Conservation (phyloP, 2,888 invertebrate species). For the Zaprionus obscuricornis region DNA sequence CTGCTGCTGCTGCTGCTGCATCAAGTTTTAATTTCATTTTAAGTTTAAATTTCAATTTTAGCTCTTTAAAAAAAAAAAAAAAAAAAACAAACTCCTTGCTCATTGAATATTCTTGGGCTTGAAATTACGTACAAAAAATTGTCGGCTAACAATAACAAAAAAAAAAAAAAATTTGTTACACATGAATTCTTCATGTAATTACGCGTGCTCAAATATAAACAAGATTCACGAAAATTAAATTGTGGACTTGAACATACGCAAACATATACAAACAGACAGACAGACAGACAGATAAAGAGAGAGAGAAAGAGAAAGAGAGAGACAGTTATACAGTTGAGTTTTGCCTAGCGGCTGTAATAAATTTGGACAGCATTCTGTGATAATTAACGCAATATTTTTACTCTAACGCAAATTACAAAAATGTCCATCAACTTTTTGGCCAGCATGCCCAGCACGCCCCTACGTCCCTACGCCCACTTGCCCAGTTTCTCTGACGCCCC, state of each 20-base stretch:
- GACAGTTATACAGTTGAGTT: background rate
- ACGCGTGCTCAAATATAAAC: conserved; percentile 58
- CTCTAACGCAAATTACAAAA: conserved; percentile 53
- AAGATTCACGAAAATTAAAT: conserved; percentile 56
- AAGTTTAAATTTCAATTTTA: too few species aligned
- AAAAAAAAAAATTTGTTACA: conserved; percentile 35
- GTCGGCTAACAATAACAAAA: conserved; percentile 16
- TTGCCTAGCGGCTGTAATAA: conserved; percentile 31
- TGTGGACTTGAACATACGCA: conserved; percentile 24
- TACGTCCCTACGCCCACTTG: background rate
- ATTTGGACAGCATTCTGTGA: conserved; percentile 50
- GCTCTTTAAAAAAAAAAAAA: conserved; percentile 14
- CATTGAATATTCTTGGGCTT: conserved; percentile 1
- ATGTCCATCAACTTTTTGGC: conserved; percentile 30
- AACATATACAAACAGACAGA: conserved; percentile 13
- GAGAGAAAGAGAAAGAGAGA: background rate
- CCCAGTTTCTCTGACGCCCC: background rate
- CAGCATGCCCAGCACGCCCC: background rate
- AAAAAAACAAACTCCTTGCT: too few species aligned
- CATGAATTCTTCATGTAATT: conserved; percentile 71
- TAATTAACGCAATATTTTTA: conserved; percentile 71
- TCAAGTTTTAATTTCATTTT: too few species aligned
- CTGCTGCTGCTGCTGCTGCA: too few species aligned
- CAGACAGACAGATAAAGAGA: background rate
- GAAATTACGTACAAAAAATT: conserved; percentile 22